Percentiles rank a stretch among this genome's conserved stretches.
phyloP scores from a whole-genome alignment of 2,888 invertebrate species.

The Mythimna pallens region DNA sequence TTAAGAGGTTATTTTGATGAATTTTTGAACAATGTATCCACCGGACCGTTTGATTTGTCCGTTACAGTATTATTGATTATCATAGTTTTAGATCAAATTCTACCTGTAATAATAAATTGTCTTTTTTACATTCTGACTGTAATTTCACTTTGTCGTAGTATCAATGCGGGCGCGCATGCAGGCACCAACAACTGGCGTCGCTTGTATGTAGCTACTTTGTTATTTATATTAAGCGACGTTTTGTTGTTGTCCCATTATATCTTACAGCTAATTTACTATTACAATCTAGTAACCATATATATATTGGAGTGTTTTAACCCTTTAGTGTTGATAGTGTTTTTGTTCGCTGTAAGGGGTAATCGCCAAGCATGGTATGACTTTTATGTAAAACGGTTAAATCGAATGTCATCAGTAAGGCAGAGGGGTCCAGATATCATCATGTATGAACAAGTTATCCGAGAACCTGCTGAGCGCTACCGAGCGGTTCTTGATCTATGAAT shows the following conservation, averaged over 20 bases:
- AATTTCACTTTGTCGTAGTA: slow-evolving; percentile 12
- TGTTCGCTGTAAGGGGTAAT: slow-evolving; percentile 1
- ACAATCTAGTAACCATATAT: too few relatives aligned
- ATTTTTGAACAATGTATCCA: too few relatives aligned
- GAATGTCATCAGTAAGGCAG: too few relatives aligned
- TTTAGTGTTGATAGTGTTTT: not conserved
- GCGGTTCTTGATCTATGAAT: not conserved
- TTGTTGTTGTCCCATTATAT: not conserved
- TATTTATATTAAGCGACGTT: slow-evolving; percentile 24
- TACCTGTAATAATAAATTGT: not conserved
- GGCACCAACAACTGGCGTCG: slow-evolving; percentile 17
- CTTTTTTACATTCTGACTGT: not conserved
- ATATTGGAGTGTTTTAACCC: not conserved
- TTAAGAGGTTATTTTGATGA: too few relatives aligned
- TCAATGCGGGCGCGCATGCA: not conserved
- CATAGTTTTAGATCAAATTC: not conserved
- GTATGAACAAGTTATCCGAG: not conserved
- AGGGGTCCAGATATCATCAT: not conserved
- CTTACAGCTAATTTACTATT: fast-evolving
- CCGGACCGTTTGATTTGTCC: too few relatives aligned
- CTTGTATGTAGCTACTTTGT: slow-evolving; percentile 22
- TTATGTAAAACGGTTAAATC: not conserved
- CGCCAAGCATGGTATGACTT: slow-evolving; percentile 7
- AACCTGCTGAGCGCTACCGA: too few relatives aligned
- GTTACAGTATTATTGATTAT: too few relatives aligned